Evolutionary conservation across 2,113 vertebrate genomes (phyloP).

Genomic region (Daubentonia madagascariensis): DNA sequence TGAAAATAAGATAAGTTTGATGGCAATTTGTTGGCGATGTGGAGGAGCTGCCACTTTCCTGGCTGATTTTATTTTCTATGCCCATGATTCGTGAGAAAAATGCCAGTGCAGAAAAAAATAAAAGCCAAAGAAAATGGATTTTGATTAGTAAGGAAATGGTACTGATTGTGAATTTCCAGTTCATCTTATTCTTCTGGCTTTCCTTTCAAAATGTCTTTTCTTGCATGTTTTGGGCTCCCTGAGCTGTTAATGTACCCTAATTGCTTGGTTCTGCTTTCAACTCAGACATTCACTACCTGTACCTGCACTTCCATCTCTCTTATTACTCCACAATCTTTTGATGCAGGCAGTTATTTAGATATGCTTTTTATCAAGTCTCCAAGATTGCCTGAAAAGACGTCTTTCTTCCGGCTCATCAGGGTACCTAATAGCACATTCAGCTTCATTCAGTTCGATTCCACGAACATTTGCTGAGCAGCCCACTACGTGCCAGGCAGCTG

Average conservation of each 20-base stretch:
- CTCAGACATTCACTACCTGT: slow-evolving; percentile 50
- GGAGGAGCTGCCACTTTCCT: not conserved
- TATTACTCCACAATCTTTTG: slow-evolving; percentile 31
- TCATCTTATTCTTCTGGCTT: slow-evolving; percentile 63
- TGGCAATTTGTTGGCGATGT: not conserved
- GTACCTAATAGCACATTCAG: slow-evolving; percentile 4
- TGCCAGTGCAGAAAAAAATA: slow-evolving; percentile 60
- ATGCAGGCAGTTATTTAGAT: slow-evolving; percentile 45
- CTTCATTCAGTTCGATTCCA: not conserved
- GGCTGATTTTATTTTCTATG: slow-evolving; percentile 72
- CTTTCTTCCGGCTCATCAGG: slow-evolving; percentile 54
- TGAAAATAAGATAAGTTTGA: slow-evolving; percentile 52
- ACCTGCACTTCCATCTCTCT: slow-evolving; percentile 39
- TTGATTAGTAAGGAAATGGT: slow-evolving; percentile 79
- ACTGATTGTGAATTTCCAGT: slow-evolving; percentile 76
- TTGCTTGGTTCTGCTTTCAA: slow-evolving; percentile 59
- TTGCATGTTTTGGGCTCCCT: slow-evolving; percentile 35
- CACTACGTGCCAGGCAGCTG: slow-evolving; percentile 23
- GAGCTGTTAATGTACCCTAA: slow-evolving; percentile 51
- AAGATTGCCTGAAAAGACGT: slow-evolving; percentile 39
- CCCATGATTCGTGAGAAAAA: slow-evolving; percentile 61
- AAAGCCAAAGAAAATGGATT: slow-evolving; percentile 77
- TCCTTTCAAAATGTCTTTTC: slow-evolving; percentile 68
- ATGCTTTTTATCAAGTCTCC: slow-evolving; percentile 44
- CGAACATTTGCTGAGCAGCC: not conserved